These are phyloP conservation scores for Ectemnius lituratus DNA, from an alignment of 2,888 invertebrate species.

Conservation along the genomic window DNA sequence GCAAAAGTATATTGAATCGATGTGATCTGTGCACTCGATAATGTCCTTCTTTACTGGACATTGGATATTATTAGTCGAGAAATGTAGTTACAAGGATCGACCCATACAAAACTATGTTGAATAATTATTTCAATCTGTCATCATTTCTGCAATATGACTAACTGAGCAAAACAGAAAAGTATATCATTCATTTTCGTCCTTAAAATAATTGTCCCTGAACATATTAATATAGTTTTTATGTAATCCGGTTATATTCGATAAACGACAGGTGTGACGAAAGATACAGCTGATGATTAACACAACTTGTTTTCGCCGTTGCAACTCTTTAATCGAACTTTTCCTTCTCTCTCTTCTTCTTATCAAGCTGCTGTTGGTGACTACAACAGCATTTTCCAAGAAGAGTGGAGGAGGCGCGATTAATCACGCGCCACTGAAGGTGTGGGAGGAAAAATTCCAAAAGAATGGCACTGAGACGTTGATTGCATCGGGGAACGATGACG, in stretches of 20 bases:
- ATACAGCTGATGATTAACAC: conserved; percentile 27
- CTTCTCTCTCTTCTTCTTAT: conserved; percentile 11
- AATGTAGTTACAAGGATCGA: too few species aligned
- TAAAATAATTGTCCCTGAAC: too few species aligned
- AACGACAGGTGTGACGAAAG: too few species aligned
- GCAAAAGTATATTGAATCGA: conserved; percentile 18
- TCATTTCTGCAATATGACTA: too few species aligned
- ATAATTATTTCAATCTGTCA: too few species aligned
- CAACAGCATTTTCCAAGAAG: conserved; percentile 12
- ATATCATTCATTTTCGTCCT: too few species aligned
- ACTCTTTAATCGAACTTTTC: not conserved
- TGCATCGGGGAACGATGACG: conserved; percentile 44
- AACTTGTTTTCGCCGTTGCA: not conserved
- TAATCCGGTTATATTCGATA: too few species aligned
- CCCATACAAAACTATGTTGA: too few species aligned
- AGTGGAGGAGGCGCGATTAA: conserved; percentile 49
- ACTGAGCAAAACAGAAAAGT: too few species aligned
- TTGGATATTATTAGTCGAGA: too few species aligned
- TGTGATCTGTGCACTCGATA: not conserved
- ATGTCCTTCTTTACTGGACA: not conserved
- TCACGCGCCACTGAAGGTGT: conserved; percentile 36
- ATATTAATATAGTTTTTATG: too few species aligned
- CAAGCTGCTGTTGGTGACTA: conserved; percentile 14
- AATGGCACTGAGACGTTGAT: conserved; percentile 47
- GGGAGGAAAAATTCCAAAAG: conserved; percentile 48